These are phyloP conservation scores for Xanthia icteritia DNA, from an alignment of 2,888 invertebrate species.

Conservation along the genomic window DNA sequence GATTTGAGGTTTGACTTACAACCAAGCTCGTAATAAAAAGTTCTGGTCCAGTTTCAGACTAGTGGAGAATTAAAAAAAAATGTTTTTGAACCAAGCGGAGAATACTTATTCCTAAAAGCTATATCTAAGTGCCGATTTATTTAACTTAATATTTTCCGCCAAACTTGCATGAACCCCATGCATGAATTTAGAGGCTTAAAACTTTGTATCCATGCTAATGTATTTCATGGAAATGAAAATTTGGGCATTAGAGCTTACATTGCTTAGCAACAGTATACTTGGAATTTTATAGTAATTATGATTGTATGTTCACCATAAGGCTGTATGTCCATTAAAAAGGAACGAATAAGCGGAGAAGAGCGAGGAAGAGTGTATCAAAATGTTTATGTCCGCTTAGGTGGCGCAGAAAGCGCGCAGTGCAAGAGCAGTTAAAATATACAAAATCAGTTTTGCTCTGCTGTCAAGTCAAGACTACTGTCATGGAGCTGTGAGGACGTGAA, in stretches of 20 bases:
- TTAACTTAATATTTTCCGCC: not conserved
- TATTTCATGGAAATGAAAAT: not conserved
- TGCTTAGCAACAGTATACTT: not conserved
- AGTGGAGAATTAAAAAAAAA: not conserved
- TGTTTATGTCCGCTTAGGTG: not conserved
- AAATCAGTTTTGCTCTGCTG: not conserved
- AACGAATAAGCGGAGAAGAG: not conserved
- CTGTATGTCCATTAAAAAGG: not conserved
- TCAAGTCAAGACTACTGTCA: not conserved
- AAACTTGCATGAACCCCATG: no score
- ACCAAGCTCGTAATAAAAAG: not conserved
- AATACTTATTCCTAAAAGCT: not conserved
- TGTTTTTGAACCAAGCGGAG: no score
- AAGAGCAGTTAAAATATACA: not conserved
- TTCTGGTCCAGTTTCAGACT: not conserved
- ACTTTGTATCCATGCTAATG: no score
- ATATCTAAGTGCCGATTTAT: not conserved
- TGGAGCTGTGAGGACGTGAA: not conserved
- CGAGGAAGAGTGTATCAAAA: not conserved
- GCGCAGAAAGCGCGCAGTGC: no score
- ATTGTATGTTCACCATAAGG: conserved; percentile 12
- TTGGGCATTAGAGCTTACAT: not conserved
- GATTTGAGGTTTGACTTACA: not conserved
- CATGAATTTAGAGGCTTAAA: no score
- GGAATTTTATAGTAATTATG: conserved; percentile 4